Conservation (phyloP, 2,113 vertebrate species). For the Hippocampus guttulatus region DNA sequence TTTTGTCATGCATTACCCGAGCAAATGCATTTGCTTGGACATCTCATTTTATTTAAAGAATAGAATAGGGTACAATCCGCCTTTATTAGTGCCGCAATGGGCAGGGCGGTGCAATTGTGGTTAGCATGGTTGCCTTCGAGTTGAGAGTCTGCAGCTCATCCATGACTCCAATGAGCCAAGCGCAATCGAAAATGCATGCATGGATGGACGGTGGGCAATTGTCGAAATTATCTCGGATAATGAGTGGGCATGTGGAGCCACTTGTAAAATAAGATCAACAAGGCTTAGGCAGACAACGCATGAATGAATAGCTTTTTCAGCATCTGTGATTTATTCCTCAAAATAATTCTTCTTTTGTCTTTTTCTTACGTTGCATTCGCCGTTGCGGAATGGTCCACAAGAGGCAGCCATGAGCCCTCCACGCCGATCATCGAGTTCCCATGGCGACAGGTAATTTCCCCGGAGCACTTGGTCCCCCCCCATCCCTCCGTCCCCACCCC, state of each 20-base stretch:
- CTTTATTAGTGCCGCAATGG: not conserved
- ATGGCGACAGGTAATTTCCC: slow-evolving; percentile 71
- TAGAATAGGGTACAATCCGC: not conserved
- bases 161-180: not conserved
- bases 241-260: not conserved
- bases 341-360: slow-evolving; percentile 12
- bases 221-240: not conserved
- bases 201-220: not conserved
- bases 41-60: too few relatives aligned
- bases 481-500: not conserved
- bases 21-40: too few relatives aligned
- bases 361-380: not conserved
- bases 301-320: not conserved
- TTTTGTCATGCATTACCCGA: too few relatives aligned
- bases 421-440: slow-evolving; percentile 61
- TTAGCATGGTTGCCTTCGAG: too few relatives aligned
- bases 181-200: not conserved
- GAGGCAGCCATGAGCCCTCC: slow-evolving; percentile 69
- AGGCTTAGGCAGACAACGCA: slow-evolving; percentile 1
- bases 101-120: not conserved
- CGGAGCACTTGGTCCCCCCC: slow-evolving; percentile 5
- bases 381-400: slow-evolving; percentile 28
- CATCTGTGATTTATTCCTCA: not conserved
- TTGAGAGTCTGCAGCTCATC: not conserved
- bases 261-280: slow-evolving; percentile 5